Conservation (phyloP, 2,113 vertebrate genomes). For the Chiloscyllium plagiosum region DNA sequence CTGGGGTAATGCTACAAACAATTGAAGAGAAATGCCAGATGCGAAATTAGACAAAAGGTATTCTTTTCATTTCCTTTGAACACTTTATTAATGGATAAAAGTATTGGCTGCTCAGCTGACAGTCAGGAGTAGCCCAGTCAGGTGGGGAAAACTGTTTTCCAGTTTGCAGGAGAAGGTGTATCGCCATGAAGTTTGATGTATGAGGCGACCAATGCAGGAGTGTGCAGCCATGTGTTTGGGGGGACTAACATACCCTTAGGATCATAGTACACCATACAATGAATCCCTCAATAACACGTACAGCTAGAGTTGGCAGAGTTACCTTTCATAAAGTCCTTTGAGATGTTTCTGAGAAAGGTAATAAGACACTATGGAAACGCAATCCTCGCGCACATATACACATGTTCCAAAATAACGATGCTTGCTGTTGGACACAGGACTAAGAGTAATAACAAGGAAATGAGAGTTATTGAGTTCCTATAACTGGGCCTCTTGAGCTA, state of each 20-base stretch:
- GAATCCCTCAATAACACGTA: neutral
- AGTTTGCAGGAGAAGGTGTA: neutral
- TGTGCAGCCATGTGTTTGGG: neutral
- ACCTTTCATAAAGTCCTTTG: neutral
- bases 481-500: neutral
- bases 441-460: slow-evolving; percentile 20
- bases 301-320: neutral
- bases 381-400: neutral
- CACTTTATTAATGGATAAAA: neutral
- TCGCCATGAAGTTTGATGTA: neutral
- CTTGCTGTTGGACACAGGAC: neutral
- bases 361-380: neutral
- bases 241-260: neutral
- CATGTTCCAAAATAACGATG: neutral
- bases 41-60: neutral
- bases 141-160: neutral
- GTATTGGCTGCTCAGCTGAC: neutral
- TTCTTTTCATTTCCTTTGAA: neutral
- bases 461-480: neutral
- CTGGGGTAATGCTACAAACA: neutral
- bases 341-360: neutral
- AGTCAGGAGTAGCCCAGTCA: neutral
- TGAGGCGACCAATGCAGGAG: neutral
- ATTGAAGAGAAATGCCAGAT: neutral
- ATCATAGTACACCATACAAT: neutral